Conservation (phyloP, 2,888 invertebrate genomes). For the Sisyra nigra region DNA sequence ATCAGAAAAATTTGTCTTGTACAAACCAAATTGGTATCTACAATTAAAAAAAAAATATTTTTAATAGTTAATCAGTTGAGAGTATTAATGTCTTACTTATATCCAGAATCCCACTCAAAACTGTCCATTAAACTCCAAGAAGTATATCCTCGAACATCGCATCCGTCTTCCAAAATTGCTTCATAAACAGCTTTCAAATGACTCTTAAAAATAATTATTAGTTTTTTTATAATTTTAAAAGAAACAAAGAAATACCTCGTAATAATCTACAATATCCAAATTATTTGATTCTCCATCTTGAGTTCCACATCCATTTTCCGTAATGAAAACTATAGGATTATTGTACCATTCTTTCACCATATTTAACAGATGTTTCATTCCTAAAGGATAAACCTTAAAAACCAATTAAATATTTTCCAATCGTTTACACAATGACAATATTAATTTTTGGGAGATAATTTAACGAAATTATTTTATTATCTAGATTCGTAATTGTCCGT, state of each 20-base stretch:
- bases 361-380: not conserved
- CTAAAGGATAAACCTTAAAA: not conserved
- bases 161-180: constrained; percentile 19
- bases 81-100: constrained; percentile 15
- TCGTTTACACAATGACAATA: too few species aligned
- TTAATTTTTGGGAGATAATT: too few species aligned
- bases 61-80: too few species aligned
- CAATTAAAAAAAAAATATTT: not conserved
- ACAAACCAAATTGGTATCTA: constrained; percentile 5
- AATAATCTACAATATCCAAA: not conserved
- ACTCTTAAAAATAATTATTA: constrained; percentile 4
- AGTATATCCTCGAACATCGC: constrained; percentile 23
- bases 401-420: too few species aligned
- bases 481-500: too few species aligned
- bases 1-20: not conserved
- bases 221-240: not conserved
- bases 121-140: constrained; percentile 31
- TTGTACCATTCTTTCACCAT: not conserved
- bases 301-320: constrained; percentile 4
- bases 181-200: constrained; percentile 5
- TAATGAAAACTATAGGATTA: not conserved
- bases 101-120: constrained; percentile 26
- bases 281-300: not conserved
- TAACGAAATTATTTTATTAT: too few species aligned
- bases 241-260: not conserved